phyloP scores from a whole-genome alignment of 2,113 vertebrate species.

The Crotalus helleri region DNA sequence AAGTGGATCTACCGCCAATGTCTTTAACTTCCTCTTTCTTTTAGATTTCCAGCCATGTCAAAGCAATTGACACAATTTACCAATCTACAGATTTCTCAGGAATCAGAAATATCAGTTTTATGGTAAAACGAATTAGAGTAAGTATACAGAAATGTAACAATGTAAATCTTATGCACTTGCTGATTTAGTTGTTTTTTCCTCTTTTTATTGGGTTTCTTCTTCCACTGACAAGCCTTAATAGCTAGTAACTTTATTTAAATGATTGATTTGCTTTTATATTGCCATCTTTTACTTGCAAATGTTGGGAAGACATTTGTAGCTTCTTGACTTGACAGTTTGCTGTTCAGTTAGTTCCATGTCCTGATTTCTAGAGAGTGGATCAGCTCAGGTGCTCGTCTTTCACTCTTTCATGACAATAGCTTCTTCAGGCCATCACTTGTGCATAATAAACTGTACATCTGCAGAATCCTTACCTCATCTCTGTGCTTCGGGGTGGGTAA shows the following conservation, averaged over 20 bases:
- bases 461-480: background rate
- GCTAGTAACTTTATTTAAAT: background rate
- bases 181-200: background rate
- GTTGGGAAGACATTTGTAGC: background rate
- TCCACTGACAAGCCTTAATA: background rate
- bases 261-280: background rate
- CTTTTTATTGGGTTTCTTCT: background rate
- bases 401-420: background rate
- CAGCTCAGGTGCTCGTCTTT: background rate
- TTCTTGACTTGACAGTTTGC: background rate
- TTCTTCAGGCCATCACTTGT: background rate
- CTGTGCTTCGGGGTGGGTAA: background rate
- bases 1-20: background rate
- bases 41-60: conserved; percentile 97
- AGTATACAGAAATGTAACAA: conserved; percentile 49
- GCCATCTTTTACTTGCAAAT: background rate
- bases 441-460: background rate
- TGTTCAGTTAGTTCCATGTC: background rate
- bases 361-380: background rate
- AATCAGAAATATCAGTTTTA: conserved; percentile 95
- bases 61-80: conserved; percentile 94
- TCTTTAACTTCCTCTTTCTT: background rate
- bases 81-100: conserved; percentile 92
- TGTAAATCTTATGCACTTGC: background rate
- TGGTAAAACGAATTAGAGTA: conserved; percentile 97